Conservation (phyloP, 2,113 vertebrate species). For the Atlantisia rogersi region DNA sequence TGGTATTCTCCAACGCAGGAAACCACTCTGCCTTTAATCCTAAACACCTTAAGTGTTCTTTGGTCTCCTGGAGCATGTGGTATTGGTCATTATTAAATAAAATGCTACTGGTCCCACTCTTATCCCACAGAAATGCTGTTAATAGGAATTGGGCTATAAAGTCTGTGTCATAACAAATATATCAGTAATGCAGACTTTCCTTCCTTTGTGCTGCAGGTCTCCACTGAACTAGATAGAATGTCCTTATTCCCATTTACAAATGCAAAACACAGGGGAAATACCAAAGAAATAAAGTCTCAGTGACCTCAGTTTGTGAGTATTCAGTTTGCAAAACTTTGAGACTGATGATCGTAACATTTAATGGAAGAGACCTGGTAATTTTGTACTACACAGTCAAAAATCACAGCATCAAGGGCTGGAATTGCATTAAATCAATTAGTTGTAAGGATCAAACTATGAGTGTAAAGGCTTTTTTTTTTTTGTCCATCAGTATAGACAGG, state of each 20-base stretch:
- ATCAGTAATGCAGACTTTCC: background rate
- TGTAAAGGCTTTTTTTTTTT: background rate
- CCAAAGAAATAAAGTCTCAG: background rate
- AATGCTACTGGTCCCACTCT: background rate
- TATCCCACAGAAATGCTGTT: background rate
- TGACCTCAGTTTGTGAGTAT: background rate
- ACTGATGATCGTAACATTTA: background rate
- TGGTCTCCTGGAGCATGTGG: background rate
- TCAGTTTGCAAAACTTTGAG: background rate
- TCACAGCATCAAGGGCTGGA: background rate
- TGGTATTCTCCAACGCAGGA: background rate
- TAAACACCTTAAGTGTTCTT: background rate
- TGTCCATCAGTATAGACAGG: background rate
- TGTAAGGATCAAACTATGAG: background rate
- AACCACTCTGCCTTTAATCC: background rate
- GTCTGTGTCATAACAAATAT: background rate
- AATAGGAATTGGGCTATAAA: background rate
- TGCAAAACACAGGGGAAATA: background rate
- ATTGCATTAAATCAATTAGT: background rate
- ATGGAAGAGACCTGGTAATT: background rate
- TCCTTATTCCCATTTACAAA: background rate
- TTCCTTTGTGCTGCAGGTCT: background rate
- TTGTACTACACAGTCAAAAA: background rate
- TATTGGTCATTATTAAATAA: background rate
- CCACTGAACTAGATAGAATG: background rate